Base-by-base conservation (phyloP, 2,113 vertebrate genomes). In the Ceyx melanurus region DNA sequence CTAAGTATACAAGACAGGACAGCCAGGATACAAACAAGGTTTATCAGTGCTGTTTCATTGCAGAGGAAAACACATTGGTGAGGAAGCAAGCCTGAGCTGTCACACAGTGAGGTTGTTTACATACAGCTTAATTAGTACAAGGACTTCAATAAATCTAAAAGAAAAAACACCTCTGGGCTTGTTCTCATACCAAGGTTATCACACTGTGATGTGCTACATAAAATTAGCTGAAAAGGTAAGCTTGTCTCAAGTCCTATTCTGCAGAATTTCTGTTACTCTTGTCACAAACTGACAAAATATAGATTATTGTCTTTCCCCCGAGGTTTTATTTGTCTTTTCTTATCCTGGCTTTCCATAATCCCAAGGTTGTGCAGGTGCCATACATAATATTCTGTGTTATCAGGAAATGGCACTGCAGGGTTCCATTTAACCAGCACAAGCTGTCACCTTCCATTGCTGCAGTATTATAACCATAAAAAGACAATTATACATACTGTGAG, bases 131-230 rank as follows among this genome's bases (percentile, higher is more conserved):
- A 90, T 88, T 90, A 94, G 35, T 57, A 84, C 56, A 78, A 75
- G 25, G 35, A 64, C 57, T 86, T 88, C 73, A 72, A 67, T 16
- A 37, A 86, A 80, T 66, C 53, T 71, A 65, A 92, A 94, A 43
- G 76, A 86, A 91, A 81, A 77, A 77, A 71, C 48, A 88, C 67
- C 43, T 87, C 75, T 77, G 76, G 88, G 86, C 74, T 92, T 89
- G 48, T 72, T 91, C 50, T 91, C 43, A 28, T 48, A 60, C 61
- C 77, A 91, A 94, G 82, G 87, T 91, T 94, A 93, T 84, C 87
- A 68, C 40, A 72, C 26, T 75, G 45, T 82, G 68, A 90, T 2
- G 20, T 37, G 79, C 14, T 88, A 83, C 57, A 81, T 67, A 88
- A 86, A 95, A 94, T 93, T 90, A 91, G n/a, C 35, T 86, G 40